Evolutionary conservation across 2,888 invertebrate species (phyloP).

Genomic region (Ellobium chinense): DNA sequence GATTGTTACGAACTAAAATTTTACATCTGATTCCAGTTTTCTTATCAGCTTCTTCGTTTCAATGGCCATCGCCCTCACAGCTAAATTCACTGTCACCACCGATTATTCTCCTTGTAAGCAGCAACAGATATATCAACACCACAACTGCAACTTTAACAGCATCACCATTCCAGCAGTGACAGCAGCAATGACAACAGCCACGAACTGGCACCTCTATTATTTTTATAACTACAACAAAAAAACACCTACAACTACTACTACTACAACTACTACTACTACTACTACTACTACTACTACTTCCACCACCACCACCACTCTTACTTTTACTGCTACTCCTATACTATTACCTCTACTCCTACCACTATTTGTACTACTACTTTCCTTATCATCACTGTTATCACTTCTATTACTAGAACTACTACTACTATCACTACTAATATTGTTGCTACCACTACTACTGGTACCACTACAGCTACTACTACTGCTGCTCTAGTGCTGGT

Average conservation of each 20-base stretch:
- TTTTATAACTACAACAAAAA: conserved; percentile 5
- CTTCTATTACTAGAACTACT: conserved; percentile 3
- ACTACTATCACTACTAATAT: conserved; percentile 8
- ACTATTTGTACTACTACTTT: neutral
- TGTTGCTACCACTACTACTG: neutral
- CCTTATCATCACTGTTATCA: neutral
- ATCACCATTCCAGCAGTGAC: too few species aligned
- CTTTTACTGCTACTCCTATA: conserved; percentile 4
- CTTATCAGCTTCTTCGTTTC: too few species aligned
- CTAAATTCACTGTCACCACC: too few species aligned
- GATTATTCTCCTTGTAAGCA: too few species aligned
- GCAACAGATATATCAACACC: too few species aligned
- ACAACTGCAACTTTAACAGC: too few species aligned
- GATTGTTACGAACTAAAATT: too few species aligned
- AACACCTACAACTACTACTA: conserved; percentile 19
- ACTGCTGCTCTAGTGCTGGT: conserved; percentile 3
- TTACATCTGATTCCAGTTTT: too few species aligned
- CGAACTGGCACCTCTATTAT: conserved; percentile 6
- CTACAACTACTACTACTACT: conserved; percentile 17
- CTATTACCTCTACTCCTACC: conserved; percentile 18
- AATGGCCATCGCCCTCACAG: too few species aligned
- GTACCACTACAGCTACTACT: neutral
- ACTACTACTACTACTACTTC: neutral
- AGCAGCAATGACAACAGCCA: too few species aligned
- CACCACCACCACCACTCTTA: conserved; percentile 10